Evolutionary conservation across 2,113 vertebrate genomes (phyloP).

Genomic region (Elgaria multicarinata): DNA sequence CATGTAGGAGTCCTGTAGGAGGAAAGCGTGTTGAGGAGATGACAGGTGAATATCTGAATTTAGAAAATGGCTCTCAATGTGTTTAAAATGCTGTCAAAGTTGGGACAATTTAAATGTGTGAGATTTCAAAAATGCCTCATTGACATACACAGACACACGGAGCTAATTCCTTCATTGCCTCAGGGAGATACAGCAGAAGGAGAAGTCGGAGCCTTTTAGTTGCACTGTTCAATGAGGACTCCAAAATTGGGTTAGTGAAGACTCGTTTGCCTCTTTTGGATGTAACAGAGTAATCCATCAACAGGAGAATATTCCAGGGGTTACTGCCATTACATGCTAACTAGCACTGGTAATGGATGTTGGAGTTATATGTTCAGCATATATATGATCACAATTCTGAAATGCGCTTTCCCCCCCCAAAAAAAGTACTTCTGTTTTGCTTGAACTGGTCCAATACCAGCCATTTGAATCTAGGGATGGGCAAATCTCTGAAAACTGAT

Average conservation of each 20-base stretch:
- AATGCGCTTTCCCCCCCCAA: background rate
- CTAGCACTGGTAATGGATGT: conserved; percentile 19
- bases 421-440: background rate
- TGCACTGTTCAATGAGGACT: conserved; percentile 63
- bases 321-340: conserved; percentile 61
- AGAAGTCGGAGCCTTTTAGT: conserved; percentile 69
- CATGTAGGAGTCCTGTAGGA: conserved; percentile 70
- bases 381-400: conserved; percentile 3
- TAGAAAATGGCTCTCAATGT: conserved; percentile 70
- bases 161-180: conserved; percentile 73
- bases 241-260: conserved; percentile 68
- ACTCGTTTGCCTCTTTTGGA: conserved; percentile 66
- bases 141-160: conserved; percentile 67
- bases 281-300: conserved; percentile 72
- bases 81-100: conserved; percentile 77
- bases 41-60: conserved; percentile 69
- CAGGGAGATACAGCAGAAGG: conserved; percentile 69
- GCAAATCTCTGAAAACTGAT: no score
- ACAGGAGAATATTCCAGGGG: conserved; percentile 61
- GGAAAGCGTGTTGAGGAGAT: conserved; percentile 46
- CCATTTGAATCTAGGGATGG: no score
- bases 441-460: no score
- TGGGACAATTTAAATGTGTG: conserved; percentile 72
- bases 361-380: background rate
- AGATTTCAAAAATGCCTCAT: conserved; percentile 77